phyloP scores from a whole-genome alignment of 2,113 vertebrate species.

The Uria lomvia region DNA sequence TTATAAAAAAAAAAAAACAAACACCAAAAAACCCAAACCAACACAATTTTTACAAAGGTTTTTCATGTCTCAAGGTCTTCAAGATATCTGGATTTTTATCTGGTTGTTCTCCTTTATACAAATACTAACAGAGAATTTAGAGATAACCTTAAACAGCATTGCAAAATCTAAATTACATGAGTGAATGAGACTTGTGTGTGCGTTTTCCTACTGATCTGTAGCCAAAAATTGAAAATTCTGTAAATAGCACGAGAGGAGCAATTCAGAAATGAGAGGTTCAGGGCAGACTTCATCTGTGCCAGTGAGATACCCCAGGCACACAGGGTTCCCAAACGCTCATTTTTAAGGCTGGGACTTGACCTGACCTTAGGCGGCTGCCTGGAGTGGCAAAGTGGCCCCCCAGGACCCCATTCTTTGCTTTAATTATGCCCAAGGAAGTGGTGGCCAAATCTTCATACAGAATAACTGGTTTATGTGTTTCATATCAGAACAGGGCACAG shows the following conservation, averaged over 20 bases:
- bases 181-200: background rate
- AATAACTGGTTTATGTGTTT: background rate
- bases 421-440: background rate
- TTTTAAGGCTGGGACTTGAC: background rate
- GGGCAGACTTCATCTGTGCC: background rate
- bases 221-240: background rate
- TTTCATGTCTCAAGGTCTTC: background rate
- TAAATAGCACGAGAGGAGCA: background rate
- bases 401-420: background rate
- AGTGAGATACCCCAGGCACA: background rate
- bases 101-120: background rate
- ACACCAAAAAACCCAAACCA: background rate
- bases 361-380: background rate
- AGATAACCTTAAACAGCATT: background rate
- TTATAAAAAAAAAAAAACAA: background rate
- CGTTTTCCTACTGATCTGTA: background rate
- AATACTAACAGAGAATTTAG: background rate
- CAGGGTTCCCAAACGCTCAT: background rate
- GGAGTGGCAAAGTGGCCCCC: background rate
- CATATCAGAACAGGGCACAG: background rate
- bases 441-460: background rate
- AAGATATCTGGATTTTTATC: background rate
- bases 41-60: background rate
- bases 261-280: background rate
- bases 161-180: background rate